Conservation (phyloP, 2,797 vertebrate genomes). For the Halcyon chelicuti region DNA sequence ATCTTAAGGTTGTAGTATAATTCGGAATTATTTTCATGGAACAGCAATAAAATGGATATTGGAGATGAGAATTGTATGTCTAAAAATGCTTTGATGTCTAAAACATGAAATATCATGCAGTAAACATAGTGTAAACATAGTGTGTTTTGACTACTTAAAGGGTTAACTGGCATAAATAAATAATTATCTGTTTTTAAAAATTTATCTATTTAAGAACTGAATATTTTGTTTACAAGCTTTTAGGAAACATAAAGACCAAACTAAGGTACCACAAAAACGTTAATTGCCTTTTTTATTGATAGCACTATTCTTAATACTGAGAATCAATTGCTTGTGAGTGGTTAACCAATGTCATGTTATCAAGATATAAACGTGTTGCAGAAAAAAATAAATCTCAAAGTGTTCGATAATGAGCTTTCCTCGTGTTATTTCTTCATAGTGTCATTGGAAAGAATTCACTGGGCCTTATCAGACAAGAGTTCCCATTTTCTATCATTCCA, state of each 20-base stretch:
- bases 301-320: background rate
- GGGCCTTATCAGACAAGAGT: slow-evolving; percentile 65
- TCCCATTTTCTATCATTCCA: slow-evolving; percentile 77
- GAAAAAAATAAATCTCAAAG: background rate
- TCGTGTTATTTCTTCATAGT: background rate
- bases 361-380: background rate
- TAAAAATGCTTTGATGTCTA: background rate
- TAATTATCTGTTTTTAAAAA: background rate
- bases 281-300: background rate
- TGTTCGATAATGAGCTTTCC: background rate
- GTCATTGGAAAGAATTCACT: slow-evolving; percentile 59
- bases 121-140: background rate
- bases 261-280: background rate
- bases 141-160: background rate
- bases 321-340: background rate
- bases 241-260: background rate
- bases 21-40: slow-evolving; percentile 4
- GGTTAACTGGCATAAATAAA: background rate
- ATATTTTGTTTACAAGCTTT: background rate
- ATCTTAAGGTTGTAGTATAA: background rate
- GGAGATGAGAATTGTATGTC: background rate
- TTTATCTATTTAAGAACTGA: background rate
- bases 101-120: background rate
- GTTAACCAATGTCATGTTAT: background rate
- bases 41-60: background rate